Evolutionary conservation across 2,888 invertebrate species (phyloP), one percentile per base, ranked within the genome.

Genomic region (Dendrolimus houi): DNA sequence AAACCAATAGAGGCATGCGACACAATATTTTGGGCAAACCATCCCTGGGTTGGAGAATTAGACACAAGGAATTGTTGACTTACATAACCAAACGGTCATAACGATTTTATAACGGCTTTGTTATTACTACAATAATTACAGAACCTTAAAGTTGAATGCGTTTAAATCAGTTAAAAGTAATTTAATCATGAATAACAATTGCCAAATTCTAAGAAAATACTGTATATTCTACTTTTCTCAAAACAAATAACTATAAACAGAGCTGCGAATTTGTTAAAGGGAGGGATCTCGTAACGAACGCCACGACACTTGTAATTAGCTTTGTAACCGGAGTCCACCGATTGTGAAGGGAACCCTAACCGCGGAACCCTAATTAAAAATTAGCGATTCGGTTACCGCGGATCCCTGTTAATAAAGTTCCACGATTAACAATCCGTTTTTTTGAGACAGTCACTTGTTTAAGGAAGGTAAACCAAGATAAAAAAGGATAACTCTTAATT

Each of bases 301-400:
- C 57, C 72, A 66, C 74, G 83, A 84, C 81, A 84, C 83, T 85
- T 77, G 83, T 87, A 86, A 89, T 87, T 86, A 83, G 77, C 83
- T 79, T 75, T 72, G 89, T 82, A 87, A 87, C 78, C 82, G 74
- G 79, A 86, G 70, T 74, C 74, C 71, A 67, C 63, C 69, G 71
- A 74, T 74, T 68, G 62, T 65, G 63, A 67, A 71, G 69, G 40
- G 59, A 56, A 61, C 62, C 58, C 58, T 58, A 60, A 57, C 57
- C 54, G 61, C 58, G 60, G 62, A 59, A 62, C 65, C 63, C 64
- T 65, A 65, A 66, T 68, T 62, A 59, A 68, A 65, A 67, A 65
- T 67, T 65, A 66, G 65, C 64, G 63, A 62, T 62, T 63, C 53
- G 41, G 59, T 63, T 62, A 60, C 63, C 66, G 65, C 67, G 62